Base-by-base conservation (phyloP, 2,888 invertebrate genomes). In the Agonopterix arenella region DNA sequence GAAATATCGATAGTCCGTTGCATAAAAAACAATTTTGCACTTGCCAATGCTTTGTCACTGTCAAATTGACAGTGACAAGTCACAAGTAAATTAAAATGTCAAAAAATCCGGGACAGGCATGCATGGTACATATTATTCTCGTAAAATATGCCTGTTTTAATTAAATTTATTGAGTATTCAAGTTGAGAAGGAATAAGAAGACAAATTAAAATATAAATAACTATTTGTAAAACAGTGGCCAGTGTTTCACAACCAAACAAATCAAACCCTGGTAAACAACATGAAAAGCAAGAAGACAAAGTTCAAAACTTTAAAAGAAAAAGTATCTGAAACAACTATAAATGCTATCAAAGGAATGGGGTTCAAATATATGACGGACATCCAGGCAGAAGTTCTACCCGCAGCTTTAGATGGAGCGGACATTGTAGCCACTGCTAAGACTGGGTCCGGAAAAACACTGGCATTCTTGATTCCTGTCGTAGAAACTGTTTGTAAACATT, bases 381-480 rank as follows among this genome's bases (percentile, higher is more conserved):
- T 99, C 68, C 98, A 96, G 81, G 93, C 95, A 0, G 94, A 93
- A 73, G 91, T 96, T 3, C 93, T 99, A 68, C 97, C 97, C 0
- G 93, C 94, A 44, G 90, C 98, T 18, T 80, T 99, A 48, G 94
- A 97, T 75, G 98, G 98, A 2, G 89, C 94, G 56, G 98, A 99
- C 90, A 86, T 99, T 52, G 95, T 99, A 18, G 98, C 97, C 28
- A 94, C 97, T 50, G 99, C 99, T 0, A 96, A 96, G 84, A 99
- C 99, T 10, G 99, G 99, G 0, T 98, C 98, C 51, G 98, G 98
- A 47, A 99, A 99, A 89, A 99, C 99, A 0, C 81, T 99, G 50
- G 97, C 98, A 0, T 99, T 99, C 76, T 91, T 99, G 1, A 93
- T 99, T 56, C 99, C 99, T 5, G 95, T 95, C 8, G 90, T 99